phyloP scores from a whole-genome alignment of 2,113 vertebrate genomes.

The Chrysemys picta region DNA sequence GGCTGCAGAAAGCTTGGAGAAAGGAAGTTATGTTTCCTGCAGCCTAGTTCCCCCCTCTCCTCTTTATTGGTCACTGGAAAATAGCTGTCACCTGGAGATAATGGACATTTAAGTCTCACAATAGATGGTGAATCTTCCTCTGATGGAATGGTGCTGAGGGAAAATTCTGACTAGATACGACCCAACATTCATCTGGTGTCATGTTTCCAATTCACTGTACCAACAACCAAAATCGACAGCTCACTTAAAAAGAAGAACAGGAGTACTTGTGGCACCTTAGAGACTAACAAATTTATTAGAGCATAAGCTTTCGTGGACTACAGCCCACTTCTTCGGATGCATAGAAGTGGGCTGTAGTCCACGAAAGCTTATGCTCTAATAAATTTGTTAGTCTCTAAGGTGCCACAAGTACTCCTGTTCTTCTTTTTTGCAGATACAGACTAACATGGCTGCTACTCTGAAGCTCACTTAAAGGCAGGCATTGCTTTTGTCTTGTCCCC shows the following conservation, averaged over 20 bases:
- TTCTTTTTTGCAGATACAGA: too few relatives aligned
- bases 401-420: too few relatives aligned
- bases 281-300: too few relatives aligned
- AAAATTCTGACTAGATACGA: not conserved
- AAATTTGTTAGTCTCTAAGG: too few relatives aligned
- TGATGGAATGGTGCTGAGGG: rapidly evolving
- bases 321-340: too few relatives aligned
- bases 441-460: too few relatives aligned
- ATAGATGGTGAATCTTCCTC: rapidly evolving
- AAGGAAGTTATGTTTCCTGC: rapidly evolving
- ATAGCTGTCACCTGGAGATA: not conserved
- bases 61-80: rapidly evolving
- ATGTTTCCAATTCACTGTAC: rapidly evolving
- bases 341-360: too few relatives aligned
- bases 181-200: not conserved
- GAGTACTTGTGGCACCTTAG: too few relatives aligned
- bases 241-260: too few relatives aligned
- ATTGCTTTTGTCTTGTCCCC: not conserved
- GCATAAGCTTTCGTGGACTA: too few relatives aligned
- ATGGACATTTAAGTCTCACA: rapidly evolving
- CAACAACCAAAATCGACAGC: not conserved
- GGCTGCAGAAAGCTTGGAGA: not conserved
- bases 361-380: too few relatives aligned
- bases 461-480: not conserved
- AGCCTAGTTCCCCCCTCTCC: not conserved